Evolutionary conservation across 2,113 vertebrate genomes (phyloP).

Genomic region (Etheostoma cragini): DNA sequence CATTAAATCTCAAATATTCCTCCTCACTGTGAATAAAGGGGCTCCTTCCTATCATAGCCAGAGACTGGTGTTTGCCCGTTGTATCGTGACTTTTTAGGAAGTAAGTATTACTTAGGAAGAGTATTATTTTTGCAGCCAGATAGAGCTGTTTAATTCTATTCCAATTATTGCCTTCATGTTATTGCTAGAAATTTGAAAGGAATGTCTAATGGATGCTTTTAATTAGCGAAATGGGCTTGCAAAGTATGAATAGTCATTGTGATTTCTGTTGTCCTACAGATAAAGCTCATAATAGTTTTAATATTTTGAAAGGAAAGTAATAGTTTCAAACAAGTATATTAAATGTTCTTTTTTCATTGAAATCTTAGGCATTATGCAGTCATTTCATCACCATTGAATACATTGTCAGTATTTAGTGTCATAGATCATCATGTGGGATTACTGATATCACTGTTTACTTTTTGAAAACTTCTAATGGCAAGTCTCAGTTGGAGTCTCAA

Average conservation of each 20-base stretch:
- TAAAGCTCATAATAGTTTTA: slow-evolving; percentile 20
- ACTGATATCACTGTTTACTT: background rate
- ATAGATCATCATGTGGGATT: background rate
- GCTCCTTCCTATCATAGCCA: slow-evolving; percentile 6
- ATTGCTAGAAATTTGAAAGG: slow-evolving; percentile 13
- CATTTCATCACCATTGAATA: slow-evolving; percentile 16
- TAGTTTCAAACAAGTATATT: slow-evolving; percentile 20
- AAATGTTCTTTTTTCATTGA: slow-evolving; percentile 29
- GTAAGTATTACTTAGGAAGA: no score
- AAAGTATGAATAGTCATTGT: slow-evolving; percentile 57
- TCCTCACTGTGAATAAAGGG: slow-evolving; percentile 16
- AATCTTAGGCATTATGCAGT: slow-evolving; percentile 17
- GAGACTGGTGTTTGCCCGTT: slow-evolving; percentile 22
- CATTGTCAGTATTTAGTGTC: slow-evolving; percentile 11
- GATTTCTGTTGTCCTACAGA: slow-evolving; percentile 39
- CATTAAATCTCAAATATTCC: slow-evolving; percentile 20
- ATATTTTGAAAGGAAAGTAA: slow-evolving; percentile 24
- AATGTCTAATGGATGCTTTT: slow-evolving; percentile 46
- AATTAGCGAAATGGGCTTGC: slow-evolving; percentile 48
- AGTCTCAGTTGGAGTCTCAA: background rate
- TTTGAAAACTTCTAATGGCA: background rate
- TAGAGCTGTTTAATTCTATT: slow-evolving; percentile 47
- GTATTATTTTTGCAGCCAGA: slow-evolving; percentile 41
- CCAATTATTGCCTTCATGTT: slow-evolving; percentile 42
- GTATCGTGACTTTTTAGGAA: slow-evolving; percentile 45